Evolutionary conservation across 2,113 vertebrate genomes (phyloP), one percentile per base, ranked within the genome.

Genomic region (Plecturocebus donacophilus): DNA sequence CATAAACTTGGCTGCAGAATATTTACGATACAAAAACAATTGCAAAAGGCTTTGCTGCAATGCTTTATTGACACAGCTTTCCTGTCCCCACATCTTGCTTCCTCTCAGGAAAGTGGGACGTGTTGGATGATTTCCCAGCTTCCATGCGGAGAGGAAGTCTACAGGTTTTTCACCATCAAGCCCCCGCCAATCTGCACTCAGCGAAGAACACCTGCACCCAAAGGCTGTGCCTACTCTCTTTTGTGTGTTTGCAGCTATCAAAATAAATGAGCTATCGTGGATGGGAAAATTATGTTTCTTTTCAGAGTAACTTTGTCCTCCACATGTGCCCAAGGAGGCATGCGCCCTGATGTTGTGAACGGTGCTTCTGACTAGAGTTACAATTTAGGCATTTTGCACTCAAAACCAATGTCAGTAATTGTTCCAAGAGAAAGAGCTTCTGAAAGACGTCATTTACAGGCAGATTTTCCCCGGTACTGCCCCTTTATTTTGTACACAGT

Each of bases 81-180:
- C 98, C 98, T 98, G 98, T 98, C 98, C 97, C 98, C 98, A 52
- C 98, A 97, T 98, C 97, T 98, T 92, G 95, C 98, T 99, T 99
- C 99, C 98, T 98, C 94, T 98, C 96, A 98, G 98, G 98, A 99
- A 99, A 99, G 98, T 98, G 95, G 98, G 98, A 98, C 87, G 11
- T 98, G 94, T 97, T 98, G 98, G 98, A 98, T 97, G 90, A 97
- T 98, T 98, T 99, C 98, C 98, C 98, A 98, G 98, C 98, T 98
- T 98, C 98, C 98, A 76, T 97, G 98, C 96, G 97, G 97, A 98
- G 87, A 98, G 98, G 98, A 99, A 98, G 96, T 93, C 90, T 87
- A 87, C 54, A 97, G 88, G 94, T 92, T 96, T 98, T 97, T 91
- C 42, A 95, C 89, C 97, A 95, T 95, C 96, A 90, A 97, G 93